Evolutionary conservation across 2,113 vertebrate genomes (phyloP), one percentile per base, ranked within the genome.

Genomic region (Cranoglanis bouderius): DNA sequence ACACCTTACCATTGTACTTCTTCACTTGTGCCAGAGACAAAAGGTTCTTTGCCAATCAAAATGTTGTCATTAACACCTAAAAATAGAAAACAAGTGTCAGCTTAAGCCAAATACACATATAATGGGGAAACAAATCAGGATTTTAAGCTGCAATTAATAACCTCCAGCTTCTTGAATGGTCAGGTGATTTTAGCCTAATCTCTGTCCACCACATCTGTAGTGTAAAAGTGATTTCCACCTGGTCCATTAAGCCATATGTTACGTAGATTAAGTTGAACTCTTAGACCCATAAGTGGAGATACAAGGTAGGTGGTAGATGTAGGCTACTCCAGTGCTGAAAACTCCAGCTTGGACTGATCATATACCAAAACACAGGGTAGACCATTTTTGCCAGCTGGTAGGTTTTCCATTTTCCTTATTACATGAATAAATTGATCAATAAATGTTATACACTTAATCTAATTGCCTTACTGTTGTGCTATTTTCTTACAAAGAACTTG

Each of bases 21-120:
- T 88, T 94, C 93, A 12, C n/a, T 61, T 0, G 87, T 88, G 88
- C 94, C 92, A 6, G 90, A 78, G n/a, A 95, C 29, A n/a, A 91
- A 94, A 6, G 86, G 92, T 5, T 96, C 93, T 4, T 93, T 91
- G 75, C 92, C 94, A 43, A 95, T 29, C 63, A 91, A 29, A 14
- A 96, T 91, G 65, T 95, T 95, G 35, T 95, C 93, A 38, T 94
- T 95, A 57, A 94, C 93, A 4, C 93, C 96, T 96, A 6, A 8
- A n/a, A 90, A 4, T 16, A 87, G 88, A 84, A 90, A 57, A 90
- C 4, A 81, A 29, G 32, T 29, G 4, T 26, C 19, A 40, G 19
- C 19, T 24, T 40, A 40, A 38, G 18, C 38, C 3, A 57, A 55
- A 80, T n/a, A 75, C 19, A 80, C 6, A n/a, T 51, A 7, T 0